A percentile compares a stretch with the other conserved stretches of the same genome.
These are phyloP conservation scores for Nannoperca australis DNA, from an alignment of 2,797 vertebrate species.

Conservation along the genomic window DNA sequence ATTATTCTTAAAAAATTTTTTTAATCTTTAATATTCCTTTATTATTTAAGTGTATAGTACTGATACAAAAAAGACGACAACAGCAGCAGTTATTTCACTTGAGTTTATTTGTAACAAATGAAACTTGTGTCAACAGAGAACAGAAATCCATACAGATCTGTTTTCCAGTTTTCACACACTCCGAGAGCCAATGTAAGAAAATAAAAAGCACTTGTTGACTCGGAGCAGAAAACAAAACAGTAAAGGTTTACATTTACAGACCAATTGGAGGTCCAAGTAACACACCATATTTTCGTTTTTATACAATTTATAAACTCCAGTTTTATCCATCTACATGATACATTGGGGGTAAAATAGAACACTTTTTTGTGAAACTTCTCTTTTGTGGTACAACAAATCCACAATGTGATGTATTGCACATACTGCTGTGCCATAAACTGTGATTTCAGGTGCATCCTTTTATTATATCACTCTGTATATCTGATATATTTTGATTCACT, in stretches of 20 bases:
- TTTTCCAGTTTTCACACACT: constrained; percentile 80
- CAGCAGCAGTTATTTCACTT: constrained; percentile 92
- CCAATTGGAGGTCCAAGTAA: constrained; percentile 94
- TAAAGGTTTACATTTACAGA: constrained; percentile 93
- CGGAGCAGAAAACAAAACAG: constrained; percentile 85
- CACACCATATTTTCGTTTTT: constrained; percentile 91
- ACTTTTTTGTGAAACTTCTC: constrained; percentile 84
- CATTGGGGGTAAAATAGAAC: constrained; percentile 89
- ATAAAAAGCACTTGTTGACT: constrained; percentile 99
- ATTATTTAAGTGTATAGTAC: neutral
- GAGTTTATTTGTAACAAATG: constrained; percentile 99
- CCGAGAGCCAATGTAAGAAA: constrained; percentile 96
- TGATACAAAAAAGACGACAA: constrained; percentile 68
- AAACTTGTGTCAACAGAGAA: constrained; percentile 99
- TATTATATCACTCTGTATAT: constrained; percentile 73
- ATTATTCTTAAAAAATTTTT: neutral
- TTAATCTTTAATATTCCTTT: neutral
- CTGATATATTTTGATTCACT: constrained; percentile 61
- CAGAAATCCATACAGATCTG: constrained; percentile 97
- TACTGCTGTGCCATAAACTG: constrained; percentile 90
- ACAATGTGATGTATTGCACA: constrained; percentile 82
- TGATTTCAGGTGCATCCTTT: constrained; percentile 78
- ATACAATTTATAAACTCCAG: constrained; percentile 90
- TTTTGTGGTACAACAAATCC: constrained; percentile 91
- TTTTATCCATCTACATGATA: constrained; percentile 94